Evolutionary conservation across 2,888 invertebrate species (phyloP).

Genomic region (Hypena proboscidalis): DNA sequence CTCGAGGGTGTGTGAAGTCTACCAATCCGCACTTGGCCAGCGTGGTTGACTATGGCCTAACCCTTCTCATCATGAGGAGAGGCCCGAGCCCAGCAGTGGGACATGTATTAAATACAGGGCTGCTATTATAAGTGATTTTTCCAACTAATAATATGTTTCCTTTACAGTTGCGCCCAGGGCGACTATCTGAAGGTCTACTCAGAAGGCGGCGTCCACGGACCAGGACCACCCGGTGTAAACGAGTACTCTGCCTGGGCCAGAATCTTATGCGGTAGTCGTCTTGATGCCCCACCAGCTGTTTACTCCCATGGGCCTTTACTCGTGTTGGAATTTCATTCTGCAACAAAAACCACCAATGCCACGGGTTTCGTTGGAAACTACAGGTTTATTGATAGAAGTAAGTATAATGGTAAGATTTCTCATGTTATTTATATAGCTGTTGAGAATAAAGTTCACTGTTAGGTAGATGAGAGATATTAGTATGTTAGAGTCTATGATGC

Average conservation of each 20-base stretch:
- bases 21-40: too few species aligned
- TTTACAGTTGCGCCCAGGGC: conserved; percentile 88
- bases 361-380: conserved; percentile 91
- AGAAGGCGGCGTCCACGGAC: conserved; percentile 89
- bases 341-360: conserved; percentile 77
- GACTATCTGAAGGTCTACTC: conserved; percentile 92
- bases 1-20: too few species aligned
- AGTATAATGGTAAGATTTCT: too few species aligned
- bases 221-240: conserved; percentile 89
- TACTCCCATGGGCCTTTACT: conserved; percentile 91
- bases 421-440: too few species aligned
- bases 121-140: too few species aligned
- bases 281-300: conserved; percentile 89
- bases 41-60: too few species aligned
- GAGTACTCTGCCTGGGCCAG: conserved; percentile 92
- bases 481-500: too few species aligned
- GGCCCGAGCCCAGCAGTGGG: too few species aligned
- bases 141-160: neutral
- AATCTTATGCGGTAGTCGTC: conserved; percentile 88
- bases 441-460: too few species aligned
- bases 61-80: too few species aligned
- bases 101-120: too few species aligned
- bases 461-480: too few species aligned
- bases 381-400: conserved; percentile 91
- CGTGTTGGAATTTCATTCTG: conserved; percentile 89